Conservation (phyloP, 2,113 vertebrate genomes). For the Colistium nudipinnis region DNA sequence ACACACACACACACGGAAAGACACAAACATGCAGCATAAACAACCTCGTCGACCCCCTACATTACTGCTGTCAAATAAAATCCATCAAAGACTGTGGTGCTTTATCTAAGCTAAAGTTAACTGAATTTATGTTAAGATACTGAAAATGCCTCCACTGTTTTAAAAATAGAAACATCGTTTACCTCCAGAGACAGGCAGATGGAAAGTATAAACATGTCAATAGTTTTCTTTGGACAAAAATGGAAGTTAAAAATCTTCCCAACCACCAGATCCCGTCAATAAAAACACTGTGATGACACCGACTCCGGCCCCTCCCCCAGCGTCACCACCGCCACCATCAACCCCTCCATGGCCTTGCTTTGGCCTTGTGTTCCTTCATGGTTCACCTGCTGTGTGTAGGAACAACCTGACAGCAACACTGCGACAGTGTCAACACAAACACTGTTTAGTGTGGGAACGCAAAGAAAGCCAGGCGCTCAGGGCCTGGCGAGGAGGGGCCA, state of each 20-base stretch:
- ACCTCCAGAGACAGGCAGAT: too few relatives aligned
- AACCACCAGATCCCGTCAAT: neutral
- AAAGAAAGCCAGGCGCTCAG: conserved; percentile 41
- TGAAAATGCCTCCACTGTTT: neutral
- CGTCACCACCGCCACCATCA: neutral
- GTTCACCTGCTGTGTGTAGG: conserved; percentile 48
- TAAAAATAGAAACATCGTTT: neutral
- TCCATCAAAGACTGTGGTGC: neutral
- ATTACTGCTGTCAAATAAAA: conserved; percentile 5
- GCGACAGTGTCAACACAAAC: conserved; percentile 60
- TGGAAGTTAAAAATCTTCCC: too few relatives aligned
- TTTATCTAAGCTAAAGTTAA: neutral
- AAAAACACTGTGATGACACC: neutral
- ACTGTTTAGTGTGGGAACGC: conserved; percentile 66
- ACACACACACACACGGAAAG: conserved; percentile 2
- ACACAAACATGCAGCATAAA: conserved; percentile 14
- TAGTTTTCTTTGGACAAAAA: too few relatives aligned
- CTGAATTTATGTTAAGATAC: neutral
- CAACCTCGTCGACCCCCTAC: neutral
- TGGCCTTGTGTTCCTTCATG: conserved; percentile 30
- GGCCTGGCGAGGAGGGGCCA: conserved; percentile 12
- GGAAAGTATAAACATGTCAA: neutral
- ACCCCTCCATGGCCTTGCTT: conserved; percentile 1
- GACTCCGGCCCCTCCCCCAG: neutral
- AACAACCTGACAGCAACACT: conserved; percentile 21